Evolutionary conservation across 23 tunicate genomes (phyloP).

Genomic region (Ascidia mentula): DNA sequence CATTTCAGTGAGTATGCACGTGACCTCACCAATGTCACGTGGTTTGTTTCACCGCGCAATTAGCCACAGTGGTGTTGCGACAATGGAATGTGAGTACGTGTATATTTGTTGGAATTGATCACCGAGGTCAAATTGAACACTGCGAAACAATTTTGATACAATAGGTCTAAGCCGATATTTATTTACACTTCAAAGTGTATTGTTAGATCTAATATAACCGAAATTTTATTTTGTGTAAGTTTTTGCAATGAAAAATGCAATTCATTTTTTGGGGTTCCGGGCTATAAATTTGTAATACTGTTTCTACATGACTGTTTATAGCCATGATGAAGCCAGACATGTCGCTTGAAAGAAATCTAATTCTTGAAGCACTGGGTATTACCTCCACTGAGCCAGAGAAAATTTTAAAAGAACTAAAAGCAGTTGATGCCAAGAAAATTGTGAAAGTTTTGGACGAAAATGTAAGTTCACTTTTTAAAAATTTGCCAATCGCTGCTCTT

Average conservation of each 20-base stretch:
- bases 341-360: neutral
- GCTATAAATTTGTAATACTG: too few species aligned
- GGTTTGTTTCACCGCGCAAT: constrained; percentile 52
- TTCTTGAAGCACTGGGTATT: neutral
- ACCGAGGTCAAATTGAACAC: too few species aligned
- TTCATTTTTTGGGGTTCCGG: too few species aligned
- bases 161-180: too few species aligned
- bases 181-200: too few species aligned
- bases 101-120: too few species aligned
- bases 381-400: constrained; percentile 9
- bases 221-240: neutral
- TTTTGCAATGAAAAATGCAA: neutral
- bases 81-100: constrained; percentile 15
- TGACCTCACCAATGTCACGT: constrained; percentile 36
- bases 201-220: too few species aligned
- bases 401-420: constrained; percentile 6
- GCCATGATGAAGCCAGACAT: neutral
- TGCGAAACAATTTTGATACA: too few species aligned
- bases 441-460: neutral
- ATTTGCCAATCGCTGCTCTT: too few species aligned
- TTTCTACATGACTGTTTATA: neutral
- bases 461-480: too few species aligned
- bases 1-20: neutral
- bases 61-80: constrained; percentile 14
- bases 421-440: constrained; percentile 9